These are phyloP conservation scores for Lanistes nyassanus DNA, from an alignment of 1,140 invertebrate species.

Conservation along the genomic window DNA sequence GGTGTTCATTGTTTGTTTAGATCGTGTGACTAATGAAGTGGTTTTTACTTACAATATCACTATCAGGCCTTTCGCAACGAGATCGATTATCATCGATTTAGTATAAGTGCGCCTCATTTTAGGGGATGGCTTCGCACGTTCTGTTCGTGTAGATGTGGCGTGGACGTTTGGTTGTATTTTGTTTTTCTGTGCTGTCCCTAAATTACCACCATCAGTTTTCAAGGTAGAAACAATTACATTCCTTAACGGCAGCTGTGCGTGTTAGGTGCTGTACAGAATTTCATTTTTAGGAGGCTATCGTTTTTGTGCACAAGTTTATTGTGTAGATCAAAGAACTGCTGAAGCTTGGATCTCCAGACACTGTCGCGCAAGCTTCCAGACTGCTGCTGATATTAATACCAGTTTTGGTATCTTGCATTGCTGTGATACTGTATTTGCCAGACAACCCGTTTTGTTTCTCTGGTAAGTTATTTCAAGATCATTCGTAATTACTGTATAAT, in stretches of 20 bases:
- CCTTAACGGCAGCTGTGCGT: conserved; percentile 15
- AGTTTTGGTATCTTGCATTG: conserved; percentile 24
- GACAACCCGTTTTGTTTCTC: conserved; percentile 2
- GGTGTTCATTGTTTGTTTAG: too few species aligned
- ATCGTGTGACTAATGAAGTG: too few species aligned
- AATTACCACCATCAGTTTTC: conserved; percentile 11
- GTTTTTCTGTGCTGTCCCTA: conserved; percentile 19
- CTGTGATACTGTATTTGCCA: conserved; percentile 21
- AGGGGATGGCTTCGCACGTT: conserved; percentile 24
- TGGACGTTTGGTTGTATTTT: conserved; percentile 30
- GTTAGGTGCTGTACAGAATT: conserved; percentile 1
- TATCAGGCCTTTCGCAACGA: conserved; percentile 19
- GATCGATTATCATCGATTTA: conserved; percentile 29
- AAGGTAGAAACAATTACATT: conserved; percentile 14
- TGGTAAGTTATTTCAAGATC: not conserved
- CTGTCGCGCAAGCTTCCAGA: conserved; percentile 21
- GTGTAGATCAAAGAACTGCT: conserved; percentile 17
- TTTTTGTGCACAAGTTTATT: conserved; percentile 13
- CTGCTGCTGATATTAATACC: conserved; percentile 28
- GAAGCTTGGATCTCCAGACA: conserved; percentile 22
- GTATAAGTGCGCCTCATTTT: conserved; percentile 33
- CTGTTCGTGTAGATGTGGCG: conserved; percentile 27
- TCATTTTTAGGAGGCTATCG: conserved; percentile 7
- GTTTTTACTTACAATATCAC: not conserved
- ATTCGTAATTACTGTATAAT: too few species aligned